Conservation (phyloP, 1,140 invertebrate genomes). For the Zaprionus lachaisei region DNA sequence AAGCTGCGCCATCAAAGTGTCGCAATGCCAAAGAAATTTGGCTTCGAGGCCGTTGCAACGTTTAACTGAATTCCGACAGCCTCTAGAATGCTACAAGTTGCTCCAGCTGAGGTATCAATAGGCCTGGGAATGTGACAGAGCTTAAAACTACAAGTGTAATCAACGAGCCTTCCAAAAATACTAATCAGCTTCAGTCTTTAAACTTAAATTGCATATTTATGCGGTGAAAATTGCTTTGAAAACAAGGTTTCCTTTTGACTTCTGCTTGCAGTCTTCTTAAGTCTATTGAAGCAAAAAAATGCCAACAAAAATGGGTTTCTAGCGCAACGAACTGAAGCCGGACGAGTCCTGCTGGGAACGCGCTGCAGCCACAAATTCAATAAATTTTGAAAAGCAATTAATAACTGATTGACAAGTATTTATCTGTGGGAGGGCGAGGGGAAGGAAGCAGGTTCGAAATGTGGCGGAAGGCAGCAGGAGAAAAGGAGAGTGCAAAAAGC, state of each 20-base stretch:
- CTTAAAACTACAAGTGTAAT: neutral
- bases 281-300: neutral
- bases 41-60: conserved; percentile 50
- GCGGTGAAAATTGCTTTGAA: neutral
- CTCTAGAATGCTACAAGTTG: neutral
- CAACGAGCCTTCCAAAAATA: neutral
- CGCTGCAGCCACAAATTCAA: conserved; percentile 73
- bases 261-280: neutral
- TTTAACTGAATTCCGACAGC: conserved; percentile 11
- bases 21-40: conserved; percentile 56
- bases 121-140: neutral
- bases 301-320: conserved; percentile 35
- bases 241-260: neutral
- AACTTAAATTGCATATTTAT: neutral
- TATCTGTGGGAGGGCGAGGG: conserved; percentile 47
- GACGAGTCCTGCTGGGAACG: conserved; percentile 1
- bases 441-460: conserved; percentile 35
- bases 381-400: conserved; percentile 83
- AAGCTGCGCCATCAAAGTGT: conserved; percentile 64
- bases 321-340: neutral
- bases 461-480: conserved; percentile 39
- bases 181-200: neutral
- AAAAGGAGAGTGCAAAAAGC: conserved; percentile 40
- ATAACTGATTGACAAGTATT: conserved; percentile 83
- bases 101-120: conserved; percentile 9